Base-by-base conservation (phyloP, 2,113 vertebrate genomes). In the Istiophorus platypterus region DNA sequence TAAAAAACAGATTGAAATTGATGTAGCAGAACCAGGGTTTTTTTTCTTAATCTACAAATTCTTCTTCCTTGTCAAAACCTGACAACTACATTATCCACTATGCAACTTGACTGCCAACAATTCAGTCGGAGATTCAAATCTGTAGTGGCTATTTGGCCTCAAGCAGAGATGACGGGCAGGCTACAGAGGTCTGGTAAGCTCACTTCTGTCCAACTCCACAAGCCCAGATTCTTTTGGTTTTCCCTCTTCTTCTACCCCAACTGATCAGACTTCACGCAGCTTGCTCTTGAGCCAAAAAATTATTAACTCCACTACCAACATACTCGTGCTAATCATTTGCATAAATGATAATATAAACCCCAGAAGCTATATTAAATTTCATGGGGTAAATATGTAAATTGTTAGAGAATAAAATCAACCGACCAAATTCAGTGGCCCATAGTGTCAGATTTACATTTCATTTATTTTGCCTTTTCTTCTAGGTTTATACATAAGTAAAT, bases 401-500 rank as follows among this genome's bases (percentile, higher is more conserved):
- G 13, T 24, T 37, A 29, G 29, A 51, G 29, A 13, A 45, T 26
- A 37, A 57, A 57, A 29, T 31, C 20, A 64, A 54, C 24, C 37
- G 45, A 29, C 12, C 58, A 0, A 1, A 3, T 26, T 56, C 26
- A 26, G 49, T 52, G 14, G 26, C 24, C 15, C 54, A 20, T 9
- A n/a, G 10, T 37, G 22, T 11, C 17, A 20, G 22, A 70, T 59
- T 49, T 29, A 70, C 15, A 69, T 29, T 58, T 61, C 13, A 7
- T 59, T 54, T 52, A 14, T 61, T 45, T 26, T 24, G 11, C 0
- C 41, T 61, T 77, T 70, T 45, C 9, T 18, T 41, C 5, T 65
- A 6, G 17, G 7, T 57, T 77, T 24, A 45, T 26, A 72, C 22
- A 67, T 26, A 62, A 66, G 63, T 13, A 31, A 71, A 57, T 57